Evolutionary conservation across 2,113 vertebrate species (phyloP).

Genomic region (Hydrochoerus hydrochaeris): DNA sequence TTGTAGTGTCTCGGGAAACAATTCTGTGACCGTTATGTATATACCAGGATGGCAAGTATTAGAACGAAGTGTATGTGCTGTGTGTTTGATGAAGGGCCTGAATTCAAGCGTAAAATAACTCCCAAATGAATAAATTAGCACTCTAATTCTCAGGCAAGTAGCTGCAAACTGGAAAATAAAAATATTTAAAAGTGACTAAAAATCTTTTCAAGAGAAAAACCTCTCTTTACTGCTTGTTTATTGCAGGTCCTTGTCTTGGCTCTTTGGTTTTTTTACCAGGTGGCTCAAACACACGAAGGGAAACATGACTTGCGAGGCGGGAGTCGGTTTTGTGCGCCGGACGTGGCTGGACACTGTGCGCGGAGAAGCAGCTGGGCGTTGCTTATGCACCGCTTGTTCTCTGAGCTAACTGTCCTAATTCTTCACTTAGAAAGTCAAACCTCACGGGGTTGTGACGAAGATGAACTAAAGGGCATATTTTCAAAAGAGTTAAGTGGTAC

Average conservation of each 20-base stretch:
- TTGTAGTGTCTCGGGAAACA: neutral
- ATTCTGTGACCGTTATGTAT: neutral
- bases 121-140: neutral
- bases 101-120: neutral
- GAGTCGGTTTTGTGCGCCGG: neutral
- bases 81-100: neutral
- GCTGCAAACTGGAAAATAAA: neutral
- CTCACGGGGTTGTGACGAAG: neutral
- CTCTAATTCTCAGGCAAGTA: neutral
- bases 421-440: neutral
- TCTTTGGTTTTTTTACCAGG: neutral
- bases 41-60: neutral
- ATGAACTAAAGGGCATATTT: constrained; percentile 15
- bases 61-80: neutral
- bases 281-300: neutral
- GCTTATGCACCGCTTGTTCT: too few species aligned
- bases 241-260: neutral
- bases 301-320: too few species aligned
- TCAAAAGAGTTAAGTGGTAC: neutral
- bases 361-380: neutral
- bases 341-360: neutral
- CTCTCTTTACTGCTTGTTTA: neutral
- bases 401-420: neutral
- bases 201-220: neutral
- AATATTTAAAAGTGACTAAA: neutral